Evolutionary conservation across 2,113 vertebrate species (phyloP).

Genomic region (Dendrocopos noguchii): DNA sequence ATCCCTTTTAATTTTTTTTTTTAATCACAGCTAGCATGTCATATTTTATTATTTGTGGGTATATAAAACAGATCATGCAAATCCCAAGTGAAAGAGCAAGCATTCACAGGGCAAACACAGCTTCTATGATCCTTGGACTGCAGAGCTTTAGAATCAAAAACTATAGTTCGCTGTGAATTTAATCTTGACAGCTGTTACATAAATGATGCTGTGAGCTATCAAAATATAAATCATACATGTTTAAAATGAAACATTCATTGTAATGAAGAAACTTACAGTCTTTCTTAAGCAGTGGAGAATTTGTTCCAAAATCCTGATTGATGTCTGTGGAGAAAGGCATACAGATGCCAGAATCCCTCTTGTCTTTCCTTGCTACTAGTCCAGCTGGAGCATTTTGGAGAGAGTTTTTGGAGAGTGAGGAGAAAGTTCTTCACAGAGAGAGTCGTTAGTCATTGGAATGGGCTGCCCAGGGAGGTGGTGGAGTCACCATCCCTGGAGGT

Average conservation of each 20-base stretch:
- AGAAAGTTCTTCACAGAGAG: no score
- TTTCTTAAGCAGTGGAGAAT: not conserved
- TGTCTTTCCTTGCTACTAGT: not conserved
- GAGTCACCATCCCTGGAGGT: no score
- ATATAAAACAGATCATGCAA: not conserved
- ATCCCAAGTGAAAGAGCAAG: not conserved
- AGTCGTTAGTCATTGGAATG: no score
- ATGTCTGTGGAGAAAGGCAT: not conserved
- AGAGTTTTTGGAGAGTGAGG: no score
- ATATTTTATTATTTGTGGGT: not conserved
- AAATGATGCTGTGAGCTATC: not conserved
- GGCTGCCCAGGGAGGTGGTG: no score
- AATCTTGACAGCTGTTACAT: not conserved
- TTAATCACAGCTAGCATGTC: not conserved
- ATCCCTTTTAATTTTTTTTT: not conserved
- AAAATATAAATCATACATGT: not conserved
- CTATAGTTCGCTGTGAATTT: not conserved
- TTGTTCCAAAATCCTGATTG: not conserved
- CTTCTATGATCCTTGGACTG: not conserved
- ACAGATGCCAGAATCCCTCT: not conserved
- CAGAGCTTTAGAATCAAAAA: not conserved
- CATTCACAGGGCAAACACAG: not conserved
- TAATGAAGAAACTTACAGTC: not conserved
- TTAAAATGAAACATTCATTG: not conserved
- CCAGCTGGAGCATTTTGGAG: not conserved